Conservation (phyloP, 2,797 vertebrate species). For the Sebastes steindachneri region DNA sequence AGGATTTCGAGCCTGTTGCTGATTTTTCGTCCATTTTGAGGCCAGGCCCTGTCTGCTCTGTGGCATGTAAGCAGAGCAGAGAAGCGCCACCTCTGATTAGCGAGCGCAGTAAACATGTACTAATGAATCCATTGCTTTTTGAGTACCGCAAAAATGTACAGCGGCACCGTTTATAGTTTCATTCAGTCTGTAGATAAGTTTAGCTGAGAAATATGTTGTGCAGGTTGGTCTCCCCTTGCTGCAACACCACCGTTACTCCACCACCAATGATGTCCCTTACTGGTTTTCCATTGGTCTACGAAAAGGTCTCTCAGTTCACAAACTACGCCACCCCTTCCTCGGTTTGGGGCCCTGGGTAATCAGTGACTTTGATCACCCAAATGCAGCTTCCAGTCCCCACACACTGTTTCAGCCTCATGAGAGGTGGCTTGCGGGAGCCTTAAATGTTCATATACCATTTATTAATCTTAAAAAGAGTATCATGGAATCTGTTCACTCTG, state of each 20-base stretch:
- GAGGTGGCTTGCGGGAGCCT: neutral
- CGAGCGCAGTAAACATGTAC: conserved; percentile 53
- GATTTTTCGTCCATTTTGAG: conserved; percentile 52
- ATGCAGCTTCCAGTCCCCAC: neutral
- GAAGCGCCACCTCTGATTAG: conserved; percentile 65
- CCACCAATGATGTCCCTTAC: neutral
- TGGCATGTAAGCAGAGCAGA: conserved; percentile 48
- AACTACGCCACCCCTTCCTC: neutral
- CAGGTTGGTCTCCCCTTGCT: neutral
- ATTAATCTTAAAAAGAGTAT: conserved; percentile 39
- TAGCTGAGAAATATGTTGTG: neutral
- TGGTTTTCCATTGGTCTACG: neutral
- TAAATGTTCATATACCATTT: neutral
- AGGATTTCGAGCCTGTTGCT: conserved; percentile 57
- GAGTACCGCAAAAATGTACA: conserved; percentile 12
- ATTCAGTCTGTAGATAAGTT: neutral
- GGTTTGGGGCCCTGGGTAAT: neutral
- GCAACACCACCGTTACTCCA: neutral
- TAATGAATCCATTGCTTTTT: conserved; percentile 63
- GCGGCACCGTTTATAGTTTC: conserved; percentile 11
- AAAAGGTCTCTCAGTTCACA: neutral
- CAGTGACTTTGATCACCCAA: neutral
- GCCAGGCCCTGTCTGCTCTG: conserved; percentile 56
- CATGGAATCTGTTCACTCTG: conserved; percentile 29
- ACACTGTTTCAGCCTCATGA: neutral